Evolutionary conservation across 2,797 vertebrate species (phyloP), one percentile per base, ranked within the genome.

Genomic region (Distichodus sexfasciatus): DNA sequence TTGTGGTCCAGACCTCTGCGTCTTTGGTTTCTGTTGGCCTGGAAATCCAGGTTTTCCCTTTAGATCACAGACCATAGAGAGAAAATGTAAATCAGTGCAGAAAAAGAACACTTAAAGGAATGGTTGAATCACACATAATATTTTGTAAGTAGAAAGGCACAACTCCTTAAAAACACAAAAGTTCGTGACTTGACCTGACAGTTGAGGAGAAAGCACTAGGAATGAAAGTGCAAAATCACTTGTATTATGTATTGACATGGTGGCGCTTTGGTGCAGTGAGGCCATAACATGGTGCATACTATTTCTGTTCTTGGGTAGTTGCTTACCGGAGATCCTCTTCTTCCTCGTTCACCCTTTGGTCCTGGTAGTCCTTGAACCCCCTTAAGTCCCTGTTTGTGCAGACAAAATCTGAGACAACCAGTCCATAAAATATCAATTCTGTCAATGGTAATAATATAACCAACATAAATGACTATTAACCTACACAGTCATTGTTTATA

Each of bases 11-110:
- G 66, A 17, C 5, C 19, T 82, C 69, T 4, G 66, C 29, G 29
- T 41, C 11, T 17, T 29, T 17, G 46, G 29, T 19, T 36, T 72
- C 19, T 1, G n/a, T 36, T 76, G 67, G 19, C 83, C 81, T 19
- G 81, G 76, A 54, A 59, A 60, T 51, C 91, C 90, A 38, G 85
- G 82, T 69, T 83, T 85, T 59, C 90, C 91, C 91, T 91, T 24
- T 3, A 44, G 21, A 46, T 24, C 29, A n/a, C 10, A 55, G 35
- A 4, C 38, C 9, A 17, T n/a, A 6, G 3, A 48, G 11, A 69
- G 5, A 15, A 15, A 28, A 2, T 7, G 7, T 14, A 12, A 12
- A 50, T 58, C 33, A 38, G 24, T 26, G n/a, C 3, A 41, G 14
- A 3, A 57, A 33, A 48, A 23, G 24, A n/a, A n/a, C n/a, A n/a